A percentile compares a stretch with the other conserved stretches of the same genome.
Conservation (phyloP, 1,140 invertebrate species). For the Bursaphelenchus mucronatus region DNA sequence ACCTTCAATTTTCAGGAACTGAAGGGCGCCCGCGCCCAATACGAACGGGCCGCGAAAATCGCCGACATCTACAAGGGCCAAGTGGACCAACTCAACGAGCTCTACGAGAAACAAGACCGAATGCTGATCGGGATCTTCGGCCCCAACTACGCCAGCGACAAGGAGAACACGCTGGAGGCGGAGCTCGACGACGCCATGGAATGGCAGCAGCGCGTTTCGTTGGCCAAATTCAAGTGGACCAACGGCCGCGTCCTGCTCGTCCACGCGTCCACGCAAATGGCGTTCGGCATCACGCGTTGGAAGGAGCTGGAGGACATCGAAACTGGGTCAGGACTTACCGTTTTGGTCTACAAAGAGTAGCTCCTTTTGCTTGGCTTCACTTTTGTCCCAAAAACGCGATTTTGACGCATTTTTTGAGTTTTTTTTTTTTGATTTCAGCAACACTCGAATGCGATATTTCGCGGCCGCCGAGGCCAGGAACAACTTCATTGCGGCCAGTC, state of each 20-base stretch:
- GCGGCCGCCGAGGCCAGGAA: slow-evolving; percentile 66
- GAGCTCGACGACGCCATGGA: slow-evolving; percentile 66
- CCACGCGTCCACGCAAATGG: slow-evolving; percentile 65
- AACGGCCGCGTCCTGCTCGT: slow-evolving; percentile 65
- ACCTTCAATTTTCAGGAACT: slow-evolving; percentile 50
- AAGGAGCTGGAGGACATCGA: slow-evolving; percentile 61
- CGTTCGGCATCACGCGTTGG: slow-evolving; percentile 64
- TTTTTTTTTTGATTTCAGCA: slow-evolving; percentile 27
- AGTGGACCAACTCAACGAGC: slow-evolving; percentile 63
- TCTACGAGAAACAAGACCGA: slow-evolving; percentile 66
- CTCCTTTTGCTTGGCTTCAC: slow-evolving; percentile 15
- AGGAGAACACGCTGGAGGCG: slow-evolving; percentile 65
- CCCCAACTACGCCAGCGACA: slow-evolving; percentile 65
- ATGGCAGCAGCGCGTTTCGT: slow-evolving; percentile 64
- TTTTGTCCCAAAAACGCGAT: slow-evolving; percentile 47
- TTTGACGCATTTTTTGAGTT: slow-evolving; percentile 33
- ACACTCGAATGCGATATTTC: slow-evolving; percentile 61
- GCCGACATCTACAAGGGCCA: slow-evolving; percentile 59
- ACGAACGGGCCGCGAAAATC: slow-evolving; percentile 55
- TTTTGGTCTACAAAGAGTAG: background rate
- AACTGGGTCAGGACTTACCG: slow-evolving; percentile 53
- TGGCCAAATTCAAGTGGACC: slow-evolving; percentile 67
- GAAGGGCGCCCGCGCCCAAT: slow-evolving; percentile 52
- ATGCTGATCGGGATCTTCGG: slow-evolving; percentile 65
- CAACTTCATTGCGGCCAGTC: slow-evolving; percentile 66